Percentiles rank a stretch among this genome's conserved stretches.
These are phyloP conservation scores for Todus mexicanus DNA, from an alignment of 2,797 vertebrate species.

Conservation along the genomic window DNA sequence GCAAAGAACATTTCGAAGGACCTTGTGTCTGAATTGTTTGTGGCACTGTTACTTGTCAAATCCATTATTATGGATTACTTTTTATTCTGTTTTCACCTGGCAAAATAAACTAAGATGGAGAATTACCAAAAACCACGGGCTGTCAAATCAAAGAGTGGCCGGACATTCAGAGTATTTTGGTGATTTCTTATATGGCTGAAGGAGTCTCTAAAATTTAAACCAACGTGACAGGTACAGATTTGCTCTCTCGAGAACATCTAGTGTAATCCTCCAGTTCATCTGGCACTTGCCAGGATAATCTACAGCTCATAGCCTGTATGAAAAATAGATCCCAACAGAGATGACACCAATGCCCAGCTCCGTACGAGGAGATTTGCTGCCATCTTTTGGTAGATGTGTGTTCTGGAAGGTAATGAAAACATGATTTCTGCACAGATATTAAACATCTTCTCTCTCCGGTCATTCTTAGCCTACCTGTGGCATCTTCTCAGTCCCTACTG, in stretches of 20 bases:
- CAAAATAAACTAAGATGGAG: background rate
- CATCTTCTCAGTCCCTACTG: background rate
- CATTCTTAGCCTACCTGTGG: background rate
- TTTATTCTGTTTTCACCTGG: background rate
- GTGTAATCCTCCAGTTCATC: background rate
- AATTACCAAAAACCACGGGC: background rate
- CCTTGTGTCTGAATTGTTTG: background rate
- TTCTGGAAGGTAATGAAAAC: background rate
- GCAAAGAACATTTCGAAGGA: background rate
- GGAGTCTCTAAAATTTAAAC: background rate
- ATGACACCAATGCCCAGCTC: background rate
- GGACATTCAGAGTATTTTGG: background rate
- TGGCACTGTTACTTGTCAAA: background rate
- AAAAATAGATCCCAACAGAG: background rate
- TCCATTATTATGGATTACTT: background rate
- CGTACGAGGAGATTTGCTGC: conserved; percentile 26
- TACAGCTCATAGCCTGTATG: background rate
- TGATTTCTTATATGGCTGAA: background rate
- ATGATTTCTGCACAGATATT: fast-evolving
- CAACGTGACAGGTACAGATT: background rate
- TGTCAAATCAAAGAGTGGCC: background rate
- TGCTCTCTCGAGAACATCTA: background rate
- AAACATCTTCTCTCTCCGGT: background rate
- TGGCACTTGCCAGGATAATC: background rate
- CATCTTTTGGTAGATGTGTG: conserved; percentile 40